Evolutionary conservation across 1,140 invertebrate species (phyloP).

Genomic region (Solenopsis invicta): DNA sequence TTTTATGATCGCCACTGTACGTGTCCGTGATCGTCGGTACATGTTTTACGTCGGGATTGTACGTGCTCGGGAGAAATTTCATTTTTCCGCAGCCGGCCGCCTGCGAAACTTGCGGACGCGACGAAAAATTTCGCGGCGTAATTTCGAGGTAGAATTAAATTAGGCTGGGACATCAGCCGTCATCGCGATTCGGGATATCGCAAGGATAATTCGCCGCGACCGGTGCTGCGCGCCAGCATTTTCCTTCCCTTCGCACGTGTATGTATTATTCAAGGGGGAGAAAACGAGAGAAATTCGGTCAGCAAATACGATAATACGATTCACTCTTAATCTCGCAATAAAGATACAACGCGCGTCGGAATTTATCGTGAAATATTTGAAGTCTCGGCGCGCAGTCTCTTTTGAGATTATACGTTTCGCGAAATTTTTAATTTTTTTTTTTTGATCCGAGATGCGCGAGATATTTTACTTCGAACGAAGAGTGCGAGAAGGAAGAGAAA

Average conservation of each 20-base stretch:
- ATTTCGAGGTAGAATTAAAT: conserved; percentile 53
- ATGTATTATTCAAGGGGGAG: conserved; percentile 35
- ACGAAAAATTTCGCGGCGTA: conserved; percentile 48
- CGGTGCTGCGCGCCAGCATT: not conserved
- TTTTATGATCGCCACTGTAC: conserved; percentile 67
- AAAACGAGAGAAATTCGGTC: conserved; percentile 42
- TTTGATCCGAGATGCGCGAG: not conserved
- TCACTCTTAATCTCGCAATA: conserved; percentile 12
- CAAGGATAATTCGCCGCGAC: conserved; percentile 19
- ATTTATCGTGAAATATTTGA: conserved; percentile 1
- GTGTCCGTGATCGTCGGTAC: conserved; percentile 60
- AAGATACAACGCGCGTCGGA: not conserved
- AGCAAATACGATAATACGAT: conserved; percentile 42
- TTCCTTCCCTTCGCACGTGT: not conserved
- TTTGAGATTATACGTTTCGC: not conserved
- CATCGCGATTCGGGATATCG: conserved; percentile 38
- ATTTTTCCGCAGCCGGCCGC: conserved; percentile 50
- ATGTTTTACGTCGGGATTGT: conserved; percentile 57
- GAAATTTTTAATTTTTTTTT: not conserved
- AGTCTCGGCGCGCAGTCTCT: not conserved
- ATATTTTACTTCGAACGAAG: not conserved
- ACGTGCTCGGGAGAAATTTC: conserved; percentile 63
- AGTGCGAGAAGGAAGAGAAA: no score
- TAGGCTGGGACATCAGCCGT: conserved; percentile 38
- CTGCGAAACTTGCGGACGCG: conserved; percentile 32